These are phyloP conservation scores for Osmoderma eremita DNA, from an alignment of 2,888 invertebrate species.

Conservation along the genomic window DNA sequence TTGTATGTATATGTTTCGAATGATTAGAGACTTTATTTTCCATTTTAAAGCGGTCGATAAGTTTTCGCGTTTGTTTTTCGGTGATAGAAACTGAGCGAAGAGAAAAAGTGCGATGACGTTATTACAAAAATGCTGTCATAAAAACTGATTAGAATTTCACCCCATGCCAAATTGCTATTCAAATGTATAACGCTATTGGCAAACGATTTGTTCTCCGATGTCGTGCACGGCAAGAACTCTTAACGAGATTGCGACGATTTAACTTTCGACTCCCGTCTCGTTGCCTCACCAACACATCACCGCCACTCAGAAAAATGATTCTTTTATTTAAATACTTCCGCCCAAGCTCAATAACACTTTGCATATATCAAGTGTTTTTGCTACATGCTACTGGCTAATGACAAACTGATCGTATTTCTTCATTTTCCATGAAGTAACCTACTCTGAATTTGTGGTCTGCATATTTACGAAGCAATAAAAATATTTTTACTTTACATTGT, in stretches of 20 bases:
- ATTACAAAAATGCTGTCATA: slow-evolving; percentile 62
- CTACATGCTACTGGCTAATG: not conserved
- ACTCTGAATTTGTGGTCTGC: no score
- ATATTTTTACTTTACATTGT: no score
- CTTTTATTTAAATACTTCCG: slow-evolving; percentile 61
- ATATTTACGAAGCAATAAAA: no score
- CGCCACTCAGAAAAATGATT: slow-evolving; percentile 60
- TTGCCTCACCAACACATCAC: slow-evolving; percentile 31
- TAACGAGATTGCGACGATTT: slow-evolving; percentile 62
- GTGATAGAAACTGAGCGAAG: slow-evolving; percentile 45
- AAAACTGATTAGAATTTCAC: slow-evolving; percentile 65
- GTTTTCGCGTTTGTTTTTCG: slow-evolving; percentile 16
- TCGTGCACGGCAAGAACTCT: slow-evolving; percentile 55
- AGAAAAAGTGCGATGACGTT: slow-evolving; percentile 55
- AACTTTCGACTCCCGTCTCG: slow-evolving; percentile 50
- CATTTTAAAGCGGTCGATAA: slow-evolving; percentile 10
- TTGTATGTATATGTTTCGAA: no score
- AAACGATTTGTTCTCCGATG: slow-evolving; percentile 63
- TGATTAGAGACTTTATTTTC: not conserved
- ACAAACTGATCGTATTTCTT: no score
- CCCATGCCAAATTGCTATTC: slow-evolving; percentile 64
- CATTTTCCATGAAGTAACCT: no score
- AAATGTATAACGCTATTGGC: slow-evolving; percentile 64
- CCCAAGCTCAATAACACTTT: slow-evolving; percentile 33
- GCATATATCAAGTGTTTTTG: slow-evolving; percentile 20